phyloP scores from a whole-genome alignment of 2,113 vertebrate genomes.

The Dicentrarchus labrax region DNA sequence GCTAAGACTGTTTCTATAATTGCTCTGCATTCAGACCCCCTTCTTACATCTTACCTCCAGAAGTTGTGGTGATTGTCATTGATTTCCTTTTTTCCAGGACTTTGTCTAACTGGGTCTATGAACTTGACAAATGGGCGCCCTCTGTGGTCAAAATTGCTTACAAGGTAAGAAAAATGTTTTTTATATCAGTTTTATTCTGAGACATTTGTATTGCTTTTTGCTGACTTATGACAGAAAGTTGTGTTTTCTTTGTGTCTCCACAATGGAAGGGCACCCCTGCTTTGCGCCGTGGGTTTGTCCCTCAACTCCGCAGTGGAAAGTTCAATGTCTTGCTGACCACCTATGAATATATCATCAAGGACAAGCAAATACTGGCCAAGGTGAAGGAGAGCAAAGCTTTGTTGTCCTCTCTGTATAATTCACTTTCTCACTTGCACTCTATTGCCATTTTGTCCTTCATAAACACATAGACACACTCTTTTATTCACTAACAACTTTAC shows the following conservation, averaged over 20 bases:
- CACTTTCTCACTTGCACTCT: neutral
- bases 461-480: neutral
- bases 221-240: neutral
- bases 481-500: neutral
- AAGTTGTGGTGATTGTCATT: neutral
- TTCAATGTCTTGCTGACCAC: conserved; percentile 98
- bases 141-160: conserved; percentile 98
- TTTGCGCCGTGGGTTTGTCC: conserved; percentile 93
- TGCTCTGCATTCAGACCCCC: neutral
- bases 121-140: conserved; percentile 98
- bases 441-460: neutral
- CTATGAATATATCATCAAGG: conserved; percentile 99
- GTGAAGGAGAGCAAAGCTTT: conserved; percentile 74
- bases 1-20: neutral
- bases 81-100: conserved; percentile 84
- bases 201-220: neutral
- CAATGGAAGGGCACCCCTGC: conserved; percentile 91
- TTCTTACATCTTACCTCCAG: neutral
- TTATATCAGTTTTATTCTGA: neutral
- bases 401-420: neutral
- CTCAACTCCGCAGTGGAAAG: conserved; percentile 96
- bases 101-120: conserved; percentile 97
- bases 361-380: conserved; percentile 99
- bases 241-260: conserved; percentile 8
- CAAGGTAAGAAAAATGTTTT: conserved; percentile 87